Evolutionary conservation across 2,797 vertebrate genomes (phyloP).

Genomic region (Leucoraja ocellata): DNA sequence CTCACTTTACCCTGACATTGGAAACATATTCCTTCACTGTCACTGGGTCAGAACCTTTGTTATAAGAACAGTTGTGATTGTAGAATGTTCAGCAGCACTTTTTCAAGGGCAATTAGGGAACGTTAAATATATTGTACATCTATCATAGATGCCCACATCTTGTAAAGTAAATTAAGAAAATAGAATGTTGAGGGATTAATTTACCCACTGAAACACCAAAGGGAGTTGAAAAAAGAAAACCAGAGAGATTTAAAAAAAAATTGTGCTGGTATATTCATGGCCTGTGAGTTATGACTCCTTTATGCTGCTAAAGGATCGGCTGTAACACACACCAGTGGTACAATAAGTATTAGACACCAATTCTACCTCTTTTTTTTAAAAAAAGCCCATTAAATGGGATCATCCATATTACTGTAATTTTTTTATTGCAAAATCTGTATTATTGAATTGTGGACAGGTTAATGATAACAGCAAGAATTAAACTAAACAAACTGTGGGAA

Average conservation of each 20-base stretch:
- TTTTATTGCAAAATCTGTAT: slow-evolving; percentile 36
- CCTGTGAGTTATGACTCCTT: slow-evolving; percentile 19
- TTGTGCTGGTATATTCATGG: slow-evolving; percentile 16
- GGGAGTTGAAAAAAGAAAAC: background rate
- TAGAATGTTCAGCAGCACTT: too few relatives aligned
- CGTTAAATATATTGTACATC: too few relatives aligned
- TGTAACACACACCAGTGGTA: slow-evolving; percentile 26
- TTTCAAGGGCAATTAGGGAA: too few relatives aligned
- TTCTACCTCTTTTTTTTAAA: background rate
- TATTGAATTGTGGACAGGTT: slow-evolving; percentile 31
- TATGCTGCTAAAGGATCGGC: slow-evolving; percentile 15
- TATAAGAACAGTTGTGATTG: too few relatives aligned
- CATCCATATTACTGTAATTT: slow-evolving; percentile 22
- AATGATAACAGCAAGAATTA: slow-evolving; percentile 34
- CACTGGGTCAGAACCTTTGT: too few relatives aligned
- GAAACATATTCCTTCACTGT: too few relatives aligned
- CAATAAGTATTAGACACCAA: background rate
- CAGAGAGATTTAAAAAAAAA: background rate
- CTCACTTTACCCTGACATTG: too few relatives aligned
- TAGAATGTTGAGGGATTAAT: background rate
- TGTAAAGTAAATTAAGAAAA: too few relatives aligned
- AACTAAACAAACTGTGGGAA: slow-evolving; percentile 26
- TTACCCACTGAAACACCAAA: background rate
- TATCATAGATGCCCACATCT: too few relatives aligned
- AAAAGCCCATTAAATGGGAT: slow-evolving; percentile 19